A percentile compares a stretch with the other conserved stretches of the same genome.
Conservation (phyloP, 2,797 vertebrate genomes). For the Halcyon smyrnensis region DNA sequence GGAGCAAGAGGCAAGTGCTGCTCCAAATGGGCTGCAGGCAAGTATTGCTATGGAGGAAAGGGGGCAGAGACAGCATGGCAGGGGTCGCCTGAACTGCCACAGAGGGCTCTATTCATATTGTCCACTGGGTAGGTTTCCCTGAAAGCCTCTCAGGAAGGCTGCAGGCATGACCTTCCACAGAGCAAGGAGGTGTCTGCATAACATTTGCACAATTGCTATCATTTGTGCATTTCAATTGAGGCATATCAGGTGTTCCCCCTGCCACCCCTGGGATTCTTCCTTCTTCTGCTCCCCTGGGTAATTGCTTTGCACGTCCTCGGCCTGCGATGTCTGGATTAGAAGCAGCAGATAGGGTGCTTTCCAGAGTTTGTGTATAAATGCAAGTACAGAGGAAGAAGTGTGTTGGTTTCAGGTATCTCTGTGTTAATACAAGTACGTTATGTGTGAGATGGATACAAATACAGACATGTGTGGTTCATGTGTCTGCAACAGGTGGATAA, state of each 20-base stretch:
- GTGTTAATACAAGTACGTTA: not conserved
- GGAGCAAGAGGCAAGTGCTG: not conserved
- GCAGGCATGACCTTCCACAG: accelerated
- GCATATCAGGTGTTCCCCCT: not conserved
- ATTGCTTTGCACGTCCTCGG: not conserved
- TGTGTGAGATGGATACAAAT: accelerated
- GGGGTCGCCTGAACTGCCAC: no score
- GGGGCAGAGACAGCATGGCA: accelerated
- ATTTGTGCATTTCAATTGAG: not conserved
- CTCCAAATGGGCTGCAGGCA: not conserved
- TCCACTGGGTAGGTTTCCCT: not conserved
- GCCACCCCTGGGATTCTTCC: not conserved
- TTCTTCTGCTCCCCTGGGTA: no score
- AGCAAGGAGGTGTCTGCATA: not conserved
- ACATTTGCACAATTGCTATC: not conserved
- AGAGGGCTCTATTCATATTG: not conserved
- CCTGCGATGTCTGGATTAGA: not conserved
- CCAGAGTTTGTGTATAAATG: not conserved
- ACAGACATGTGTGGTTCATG: accelerated
- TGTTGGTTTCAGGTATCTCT: not conserved
- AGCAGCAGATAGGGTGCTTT: not conserved
- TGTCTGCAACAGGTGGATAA: no score
- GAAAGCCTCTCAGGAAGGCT: not conserved
- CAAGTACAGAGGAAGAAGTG: accelerated
- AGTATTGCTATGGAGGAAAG: not conserved